These are phyloP conservation scores for Gila orcuttii DNA, from an alignment of 2,113 vertebrate genomes.

Conservation along the genomic window DNA sequence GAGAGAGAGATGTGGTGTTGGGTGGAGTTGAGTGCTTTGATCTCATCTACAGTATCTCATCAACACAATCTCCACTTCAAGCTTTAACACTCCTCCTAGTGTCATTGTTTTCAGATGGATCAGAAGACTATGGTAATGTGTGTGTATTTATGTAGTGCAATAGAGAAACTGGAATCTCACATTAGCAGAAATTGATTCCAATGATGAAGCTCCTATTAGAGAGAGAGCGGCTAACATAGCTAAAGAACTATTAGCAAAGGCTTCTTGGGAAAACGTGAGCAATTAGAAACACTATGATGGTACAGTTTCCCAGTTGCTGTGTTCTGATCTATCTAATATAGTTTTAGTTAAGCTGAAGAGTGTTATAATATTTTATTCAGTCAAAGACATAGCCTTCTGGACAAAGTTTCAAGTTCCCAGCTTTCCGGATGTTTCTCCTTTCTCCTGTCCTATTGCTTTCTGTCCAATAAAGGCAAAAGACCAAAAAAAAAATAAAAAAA, in stretches of 20 bases:
- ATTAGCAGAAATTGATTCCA: slow-evolving; percentile 16
- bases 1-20: neutral
- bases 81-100: slow-evolving; percentile 18
- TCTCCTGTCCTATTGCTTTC: too few species aligned
- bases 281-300: neutral
- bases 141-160: neutral
- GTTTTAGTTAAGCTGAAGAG: neutral
- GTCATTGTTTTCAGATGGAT: slow-evolving; percentile 20
- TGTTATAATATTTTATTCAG: neutral
- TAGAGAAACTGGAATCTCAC: neutral
- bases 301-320: neutral
- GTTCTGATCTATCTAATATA: neutral
- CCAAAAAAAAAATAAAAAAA: too few species aligned
- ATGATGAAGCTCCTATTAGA: slow-evolving; percentile 1
- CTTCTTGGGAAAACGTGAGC: neutral
- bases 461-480: too few species aligned
- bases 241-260: neutral
- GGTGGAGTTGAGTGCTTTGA: slow-evolving; percentile 22
- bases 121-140: neutral
- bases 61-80: slow-evolving; percentile 24
- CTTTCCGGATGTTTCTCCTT: too few species aligned
- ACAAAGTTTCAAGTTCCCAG: too few species aligned
- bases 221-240: neutral
- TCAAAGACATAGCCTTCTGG: neutral
- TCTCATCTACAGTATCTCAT: slow-evolving; percentile 31